Base-by-base conservation (phyloP, 2,888 invertebrate genomes). In the Hydrotaea cyrtoneurina region DNA sequence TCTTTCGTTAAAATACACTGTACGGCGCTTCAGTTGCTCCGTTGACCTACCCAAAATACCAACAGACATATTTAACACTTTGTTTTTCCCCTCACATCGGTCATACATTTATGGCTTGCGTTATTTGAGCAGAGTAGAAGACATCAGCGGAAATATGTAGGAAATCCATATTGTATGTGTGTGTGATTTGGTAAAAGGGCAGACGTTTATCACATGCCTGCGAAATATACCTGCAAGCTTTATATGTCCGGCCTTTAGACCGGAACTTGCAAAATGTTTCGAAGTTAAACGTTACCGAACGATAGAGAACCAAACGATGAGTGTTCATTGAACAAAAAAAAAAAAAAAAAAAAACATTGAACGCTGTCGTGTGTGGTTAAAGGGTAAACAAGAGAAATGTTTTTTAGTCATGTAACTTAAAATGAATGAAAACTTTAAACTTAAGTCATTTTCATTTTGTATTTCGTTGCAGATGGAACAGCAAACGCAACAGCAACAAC, bases 391-490 rank as follows among this genome's bases (percentile, higher is more conserved):
- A 15, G 15, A 59, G 59, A 13, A 23, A 23, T 4, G 5, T 0
- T 59, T 59, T n/a, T 23, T 59, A 59, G 59, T 19, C 66, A 69
- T 46, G 36, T 19, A 23, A 10, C 23, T 69, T 23, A 26, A 26
- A 11, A 39, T 10, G 19, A 11, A 43, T 43, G 39, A 66, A 19
- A 39, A 19, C 11, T 0, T 2, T 11, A 43, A 66, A 39, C 19
- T 46, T 23, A 46, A 78, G 46, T 87, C 88, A 90, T 89, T 91
- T 87, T 87, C 80, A 87, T 83, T 87, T 90, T 86, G 87, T 81
- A 86, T 78, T 86, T 89, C 88, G 87, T 91, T 90, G 89, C 90
- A 92, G 91, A 92, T 92, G 91, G 92, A 92, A 90, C 86, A 88
- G 87, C 91, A 90, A 88, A 85, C 90, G 78, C 89, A 90, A 85